A percentile compares a stretch with the other conserved stretches of the same genome.
Evolutionary conservation across 2,797 vertebrate genomes (phyloP).

Genomic region (Thripadectes ignobilis): DNA sequence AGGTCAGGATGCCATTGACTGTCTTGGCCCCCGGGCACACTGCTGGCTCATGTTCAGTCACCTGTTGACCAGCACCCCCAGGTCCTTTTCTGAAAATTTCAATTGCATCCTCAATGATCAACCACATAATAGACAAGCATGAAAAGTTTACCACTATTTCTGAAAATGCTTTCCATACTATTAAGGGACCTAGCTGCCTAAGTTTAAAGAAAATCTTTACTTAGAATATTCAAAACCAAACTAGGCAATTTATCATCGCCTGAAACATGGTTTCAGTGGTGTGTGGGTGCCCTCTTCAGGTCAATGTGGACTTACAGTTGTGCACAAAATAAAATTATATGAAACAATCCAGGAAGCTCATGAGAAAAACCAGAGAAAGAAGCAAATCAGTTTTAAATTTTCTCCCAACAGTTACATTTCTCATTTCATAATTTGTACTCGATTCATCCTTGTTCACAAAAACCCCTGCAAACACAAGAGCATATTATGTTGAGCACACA

Average conservation of each 20-base stretch:
- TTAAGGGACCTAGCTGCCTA: neutral
- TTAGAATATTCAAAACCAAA: neutral
- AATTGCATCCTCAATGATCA: neutral
- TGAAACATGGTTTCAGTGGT: neutral
- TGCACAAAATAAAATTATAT: neutral
- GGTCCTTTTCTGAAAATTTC: neutral
- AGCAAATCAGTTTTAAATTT: neutral
- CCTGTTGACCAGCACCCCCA: neutral
- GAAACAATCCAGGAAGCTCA: neutral
- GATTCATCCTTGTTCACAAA: neutral
- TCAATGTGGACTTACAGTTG: neutral
- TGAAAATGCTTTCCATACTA: neutral
- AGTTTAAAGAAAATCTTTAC: neutral
- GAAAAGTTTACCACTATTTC: neutral
- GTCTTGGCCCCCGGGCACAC: neutral
- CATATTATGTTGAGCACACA: neutral
- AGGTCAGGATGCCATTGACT: neutral
- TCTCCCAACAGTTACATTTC: neutral
- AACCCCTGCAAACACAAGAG: neutral
- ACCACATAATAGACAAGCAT: neutral
- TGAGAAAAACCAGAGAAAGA: neutral
- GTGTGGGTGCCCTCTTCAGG: constrained; percentile 63
- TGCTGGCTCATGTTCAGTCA: neutral
- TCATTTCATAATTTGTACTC: neutral
- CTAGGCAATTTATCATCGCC: neutral